phyloP scores from a whole-genome alignment of 2,113 vertebrate genomes.

The Platysteira castanea region DNA sequence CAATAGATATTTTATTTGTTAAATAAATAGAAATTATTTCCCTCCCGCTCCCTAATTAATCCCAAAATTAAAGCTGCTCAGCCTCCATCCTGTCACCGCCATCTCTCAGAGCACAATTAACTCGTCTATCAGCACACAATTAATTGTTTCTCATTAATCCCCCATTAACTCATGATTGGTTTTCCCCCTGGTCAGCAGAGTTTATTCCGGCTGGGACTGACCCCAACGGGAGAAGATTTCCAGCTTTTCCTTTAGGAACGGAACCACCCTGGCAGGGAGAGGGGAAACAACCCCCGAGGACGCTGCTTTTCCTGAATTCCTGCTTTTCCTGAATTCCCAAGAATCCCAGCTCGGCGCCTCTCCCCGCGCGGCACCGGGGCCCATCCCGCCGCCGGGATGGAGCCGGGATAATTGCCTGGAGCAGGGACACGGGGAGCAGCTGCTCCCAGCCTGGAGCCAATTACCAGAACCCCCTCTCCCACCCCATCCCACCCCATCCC shows the following conservation, averaged over 20 bases:
- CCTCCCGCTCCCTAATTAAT: not conserved
- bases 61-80: not conserved
- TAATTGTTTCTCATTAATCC: not conserved
- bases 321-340: not conserved
- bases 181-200: not conserved
- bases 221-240: not conserved
- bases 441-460: constrained; percentile 6
- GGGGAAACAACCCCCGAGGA: not conserved
- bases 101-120: not conserved
- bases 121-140: not conserved
- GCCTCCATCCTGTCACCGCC: not conserved
- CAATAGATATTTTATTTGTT: not conserved
- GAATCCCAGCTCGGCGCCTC: rapidly evolving
- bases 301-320: not conserved
- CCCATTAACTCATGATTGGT: not conserved
- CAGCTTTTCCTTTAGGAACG: not conserved
- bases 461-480: not conserved
- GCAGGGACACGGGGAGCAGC: not conserved
- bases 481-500: not conserved
- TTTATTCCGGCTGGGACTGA: not conserved
- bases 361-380: rapidly evolving
- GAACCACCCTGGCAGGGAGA: not conserved
- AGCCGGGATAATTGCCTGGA: not conserved
- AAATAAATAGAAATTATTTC: constrained; percentile 3
- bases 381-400: rapidly evolving